These are phyloP conservation scores for Apostichopus japonicus DNA, from an alignment of 35 echinoderm and acorn worm genomes.

Conservation along the genomic window DNA sequence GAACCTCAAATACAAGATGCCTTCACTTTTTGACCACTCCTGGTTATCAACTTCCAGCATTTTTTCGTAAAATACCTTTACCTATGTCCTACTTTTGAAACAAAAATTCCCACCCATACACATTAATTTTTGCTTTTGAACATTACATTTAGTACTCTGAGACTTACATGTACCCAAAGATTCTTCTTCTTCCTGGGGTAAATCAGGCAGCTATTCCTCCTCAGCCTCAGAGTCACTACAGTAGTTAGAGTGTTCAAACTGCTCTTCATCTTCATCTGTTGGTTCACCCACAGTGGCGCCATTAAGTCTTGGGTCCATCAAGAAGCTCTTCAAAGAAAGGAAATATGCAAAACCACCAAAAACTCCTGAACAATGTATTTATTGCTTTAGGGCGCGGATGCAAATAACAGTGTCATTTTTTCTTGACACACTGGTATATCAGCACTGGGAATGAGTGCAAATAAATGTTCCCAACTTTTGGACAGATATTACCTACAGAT, in stretches of 20 bases:
- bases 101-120: too few relatives aligned
- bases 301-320: neutral
- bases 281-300: neutral
- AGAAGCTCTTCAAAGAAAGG: neutral
- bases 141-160: too few relatives aligned
- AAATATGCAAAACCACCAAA: neutral
- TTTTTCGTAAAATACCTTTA: too few relatives aligned
- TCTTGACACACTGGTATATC: neutral
- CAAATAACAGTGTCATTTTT: neutral
- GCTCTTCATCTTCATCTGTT: neutral
- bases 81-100: too few relatives aligned
- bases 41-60: too few relatives aligned
- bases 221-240: neutral
- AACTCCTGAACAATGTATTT: neutral
- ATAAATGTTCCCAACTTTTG: neutral
- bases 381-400: neutral
- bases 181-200: neutral
- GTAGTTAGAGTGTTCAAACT: neutral
- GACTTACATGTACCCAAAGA: neutral
- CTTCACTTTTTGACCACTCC: too few relatives aligned
- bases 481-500: neutral
- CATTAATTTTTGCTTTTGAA: too few relatives aligned
- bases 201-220: constrained; percentile 12
- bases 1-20: too few relatives aligned
- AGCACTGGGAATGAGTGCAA: neutral